These are phyloP conservation scores for Oceanites oceanicus DNA, from an alignment of 2,113 vertebrate species.

Conservation along the genomic window DNA sequence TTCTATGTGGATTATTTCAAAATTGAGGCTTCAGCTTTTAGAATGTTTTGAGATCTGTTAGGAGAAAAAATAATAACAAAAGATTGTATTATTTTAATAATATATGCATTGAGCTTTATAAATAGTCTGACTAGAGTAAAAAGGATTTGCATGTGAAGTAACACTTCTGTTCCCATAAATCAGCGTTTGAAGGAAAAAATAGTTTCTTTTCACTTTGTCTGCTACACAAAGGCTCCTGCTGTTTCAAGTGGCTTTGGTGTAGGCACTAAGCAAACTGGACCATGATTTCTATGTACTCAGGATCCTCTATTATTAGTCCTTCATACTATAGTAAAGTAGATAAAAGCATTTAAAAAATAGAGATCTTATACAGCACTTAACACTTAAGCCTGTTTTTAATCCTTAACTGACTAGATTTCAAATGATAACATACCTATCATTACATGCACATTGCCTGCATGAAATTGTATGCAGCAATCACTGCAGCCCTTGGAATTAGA, in stretches of 20 bases:
- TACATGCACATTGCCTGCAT: neutral
- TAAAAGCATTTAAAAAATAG: constrained; percentile 22
- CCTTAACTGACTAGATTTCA: neutral
- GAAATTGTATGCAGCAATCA: neutral
- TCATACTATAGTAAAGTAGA: neutral
- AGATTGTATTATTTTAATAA: neutral
- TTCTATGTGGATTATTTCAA: neutral
- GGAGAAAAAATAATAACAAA: neutral
- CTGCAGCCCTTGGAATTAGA: neutral
- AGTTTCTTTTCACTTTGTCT: neutral
- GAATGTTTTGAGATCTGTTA: neutral
- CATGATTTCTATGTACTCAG: neutral
- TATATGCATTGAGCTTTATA: neutral
- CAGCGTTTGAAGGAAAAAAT: neutral
- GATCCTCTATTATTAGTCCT: neutral
- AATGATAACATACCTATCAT: neutral
- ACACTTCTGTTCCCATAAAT: neutral
- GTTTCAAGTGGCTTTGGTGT: constrained; percentile 15
- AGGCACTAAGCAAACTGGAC: neutral
- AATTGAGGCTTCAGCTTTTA: neutral
- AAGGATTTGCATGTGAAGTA: neutral
- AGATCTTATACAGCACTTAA: neutral
- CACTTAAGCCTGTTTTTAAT: constrained; percentile 34
- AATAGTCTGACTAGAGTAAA: neutral
- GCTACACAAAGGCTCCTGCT: neutral